A percentile compares a stretch with the other conserved stretches of the same genome.
These are phyloP conservation scores for Eclectus roratus DNA, from an alignment of 2,113 vertebrate genomes.

Conservation along the genomic window DNA sequence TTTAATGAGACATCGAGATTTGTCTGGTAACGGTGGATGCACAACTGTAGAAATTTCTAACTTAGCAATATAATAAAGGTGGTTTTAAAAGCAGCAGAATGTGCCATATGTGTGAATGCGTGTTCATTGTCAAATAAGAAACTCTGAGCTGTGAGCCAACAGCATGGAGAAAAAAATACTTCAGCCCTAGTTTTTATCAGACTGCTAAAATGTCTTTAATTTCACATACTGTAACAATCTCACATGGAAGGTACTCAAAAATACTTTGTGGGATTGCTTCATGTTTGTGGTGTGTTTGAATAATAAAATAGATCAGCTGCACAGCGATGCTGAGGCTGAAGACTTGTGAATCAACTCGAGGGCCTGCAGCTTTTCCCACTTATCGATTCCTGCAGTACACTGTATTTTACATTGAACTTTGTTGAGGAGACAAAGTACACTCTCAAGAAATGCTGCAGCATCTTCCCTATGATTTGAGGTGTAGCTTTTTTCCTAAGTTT, in stretches of 20 bases:
- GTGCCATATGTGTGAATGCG: not conserved
- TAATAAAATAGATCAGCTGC: not conserved
- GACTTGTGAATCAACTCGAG: not conserved
- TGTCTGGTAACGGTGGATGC: not conserved
- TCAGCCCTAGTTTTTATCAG: not conserved
- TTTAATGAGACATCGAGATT: not conserved
- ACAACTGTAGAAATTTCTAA: not conserved
- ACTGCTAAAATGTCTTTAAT: not conserved
- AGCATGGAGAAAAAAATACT: not conserved
- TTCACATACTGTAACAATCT: not conserved
- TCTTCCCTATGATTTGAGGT: not conserved
- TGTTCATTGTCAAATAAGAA: not conserved
- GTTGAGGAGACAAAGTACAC: accelerated
- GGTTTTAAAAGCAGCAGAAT: not conserved
- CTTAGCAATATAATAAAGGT: not conserved
- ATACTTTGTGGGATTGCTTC: not conserved
- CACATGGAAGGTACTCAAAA: not conserved
- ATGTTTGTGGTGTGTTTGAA: not conserved
- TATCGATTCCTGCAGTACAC: not conserved
- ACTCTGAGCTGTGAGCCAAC: not conserved
- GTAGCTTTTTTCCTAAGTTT: not conserved
- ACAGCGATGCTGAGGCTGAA: not conserved
- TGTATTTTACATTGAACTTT: not conserved
- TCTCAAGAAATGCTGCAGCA: not conserved
- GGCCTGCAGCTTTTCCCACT: not conserved